Conservation (phyloP, 2,888 invertebrate genomes). For the Prostheceraeus crozeri region DNA sequence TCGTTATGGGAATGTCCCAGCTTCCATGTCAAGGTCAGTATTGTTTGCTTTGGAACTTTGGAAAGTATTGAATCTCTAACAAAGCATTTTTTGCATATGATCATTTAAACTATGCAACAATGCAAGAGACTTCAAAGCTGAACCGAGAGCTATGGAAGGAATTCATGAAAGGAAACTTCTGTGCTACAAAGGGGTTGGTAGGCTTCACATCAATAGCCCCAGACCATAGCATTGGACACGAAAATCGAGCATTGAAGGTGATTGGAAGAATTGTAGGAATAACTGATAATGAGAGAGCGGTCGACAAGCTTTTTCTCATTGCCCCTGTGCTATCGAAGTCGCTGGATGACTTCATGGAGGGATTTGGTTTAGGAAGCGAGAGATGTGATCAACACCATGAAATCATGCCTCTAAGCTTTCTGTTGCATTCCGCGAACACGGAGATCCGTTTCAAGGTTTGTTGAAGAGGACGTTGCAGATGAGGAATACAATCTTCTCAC, state of each 20-base stretch:
- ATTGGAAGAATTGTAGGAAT: slow-evolving; percentile 35
- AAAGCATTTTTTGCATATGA: slow-evolving; percentile 35
- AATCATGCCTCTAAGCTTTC: slow-evolving; percentile 36
- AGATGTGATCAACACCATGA: slow-evolving; percentile 34
- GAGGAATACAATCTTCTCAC: slow-evolving; percentile 38
- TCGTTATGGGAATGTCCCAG: no score
- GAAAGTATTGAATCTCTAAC: no score
- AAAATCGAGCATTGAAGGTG: slow-evolving; percentile 32
- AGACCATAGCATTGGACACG: slow-evolving; percentile 35
- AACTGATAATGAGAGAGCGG: slow-evolving; percentile 29
- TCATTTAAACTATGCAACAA: slow-evolving; percentile 36
- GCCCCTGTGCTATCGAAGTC: slow-evolving; percentile 31
- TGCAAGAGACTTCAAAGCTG: slow-evolving; percentile 33
- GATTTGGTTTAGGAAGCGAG: slow-evolving; percentile 26
- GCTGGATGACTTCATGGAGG: slow-evolving; percentile 28
- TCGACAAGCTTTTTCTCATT: slow-evolving; percentile 33
- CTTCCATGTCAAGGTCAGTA: no score
- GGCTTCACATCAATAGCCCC: slow-evolving; percentile 36
- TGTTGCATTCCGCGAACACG: slow-evolving; percentile 37
- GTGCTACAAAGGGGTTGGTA: slow-evolving; percentile 32
- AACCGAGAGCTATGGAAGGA: slow-evolving; percentile 31
- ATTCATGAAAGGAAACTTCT: slow-evolving; percentile 35
- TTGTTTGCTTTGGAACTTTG: no score
- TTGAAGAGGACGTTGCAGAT: slow-evolving; percentile 36
- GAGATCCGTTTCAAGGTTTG: slow-evolving; percentile 40